Conservation (phyloP, 2,797 vertebrate species). For the Poeciliopsis presidionis region DNA sequence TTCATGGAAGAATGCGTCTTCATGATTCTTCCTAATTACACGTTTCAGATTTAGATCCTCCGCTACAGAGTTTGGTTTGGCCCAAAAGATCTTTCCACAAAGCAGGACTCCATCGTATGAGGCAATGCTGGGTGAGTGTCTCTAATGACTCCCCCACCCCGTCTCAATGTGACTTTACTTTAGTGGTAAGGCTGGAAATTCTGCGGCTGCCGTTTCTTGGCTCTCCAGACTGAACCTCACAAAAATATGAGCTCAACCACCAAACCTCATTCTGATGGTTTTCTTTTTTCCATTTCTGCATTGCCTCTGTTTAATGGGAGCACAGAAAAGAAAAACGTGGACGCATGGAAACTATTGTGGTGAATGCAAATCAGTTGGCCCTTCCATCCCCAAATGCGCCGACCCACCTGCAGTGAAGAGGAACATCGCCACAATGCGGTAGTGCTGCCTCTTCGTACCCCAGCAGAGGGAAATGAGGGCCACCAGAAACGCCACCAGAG, state of each 20-base stretch:
- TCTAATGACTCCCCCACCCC: slow-evolving; percentile 29
- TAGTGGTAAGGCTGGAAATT: slow-evolving; percentile 63
- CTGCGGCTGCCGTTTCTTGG: slow-evolving; percentile 70
- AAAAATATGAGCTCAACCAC: slow-evolving; percentile 51
- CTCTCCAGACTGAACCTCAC: slow-evolving; percentile 59
- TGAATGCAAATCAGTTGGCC: neutral
- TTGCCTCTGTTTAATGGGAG: slow-evolving; percentile 30
- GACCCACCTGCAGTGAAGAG: slow-evolving; percentile 84
- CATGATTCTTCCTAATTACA: slow-evolving; percentile 29
- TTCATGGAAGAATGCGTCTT: slow-evolving; percentile 12
- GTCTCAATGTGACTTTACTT: slow-evolving; percentile 59
- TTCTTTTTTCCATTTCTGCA: slow-evolving; percentile 23
- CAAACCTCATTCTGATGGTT: slow-evolving; percentile 28
- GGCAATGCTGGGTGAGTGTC: slow-evolving; percentile 31
- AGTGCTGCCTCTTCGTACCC: slow-evolving; percentile 79
- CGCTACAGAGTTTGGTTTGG: slow-evolving; percentile 33
- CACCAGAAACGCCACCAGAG: slow-evolving; percentile 81
- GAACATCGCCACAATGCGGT: slow-evolving; percentile 81
- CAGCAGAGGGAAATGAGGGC: slow-evolving; percentile 82
- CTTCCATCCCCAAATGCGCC: slow-evolving; percentile 22
- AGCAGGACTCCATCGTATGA: slow-evolving; percentile 28
- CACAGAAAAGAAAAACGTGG: slow-evolving; percentile 7
- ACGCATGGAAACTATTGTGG: slow-evolving; percentile 47
- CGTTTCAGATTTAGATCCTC: slow-evolving; percentile 34
- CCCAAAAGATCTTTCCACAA: slow-evolving; percentile 2